Evolutionary conservation across 1,140 invertebrate genomes (phyloP), one percentile per base, ranked within the genome.

Genomic region (Psix sp.): DNA sequence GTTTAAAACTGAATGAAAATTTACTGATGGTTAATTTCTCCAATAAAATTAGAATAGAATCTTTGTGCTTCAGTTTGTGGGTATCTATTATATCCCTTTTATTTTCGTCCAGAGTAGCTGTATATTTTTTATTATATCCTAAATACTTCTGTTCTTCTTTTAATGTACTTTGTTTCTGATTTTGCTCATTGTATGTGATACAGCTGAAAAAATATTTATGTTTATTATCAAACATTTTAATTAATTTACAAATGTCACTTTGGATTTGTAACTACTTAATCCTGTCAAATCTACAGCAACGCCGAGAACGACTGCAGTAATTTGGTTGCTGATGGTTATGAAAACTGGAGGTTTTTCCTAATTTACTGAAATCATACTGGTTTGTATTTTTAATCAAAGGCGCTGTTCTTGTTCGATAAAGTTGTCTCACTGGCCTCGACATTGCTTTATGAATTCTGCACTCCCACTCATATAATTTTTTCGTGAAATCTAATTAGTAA

Each of bases 31-130:
- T 24, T 35, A 67, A 67, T 49, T 67, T 57, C 14, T 67, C 52
- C 45, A 67, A 35, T 24, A 67, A 57, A 57, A 57, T 67, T 18
- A 67, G 24, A 40, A 67, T 18, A 7, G 63, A 67, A 49, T 67
- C 63, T 35, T 67, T 67, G 13, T 67, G 63, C 42, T 67, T 42
- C 6, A 67, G 39, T 24, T 39, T 33, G 13, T 67, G 48, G 2
- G 10, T 5, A 6, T 35, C 45, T 3, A 10, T n/a, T 14, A 29
- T 9, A 29, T 54, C 42, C n/a, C 10, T 7, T 11, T 18, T 49
- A 14, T 62, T 46, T 36, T 52, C 38, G 35, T 52, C 38, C 0
- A 38, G 36, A 31, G 21, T 18, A 29, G 7, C n/a, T 7, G 26
- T 29, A 10, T 29, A 10, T 7, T 2, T 29, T 3, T 10, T 7